Percentiles rank a stretch among this genome's conserved stretches.
These are phyloP conservation scores for Drosophila ezoana DNA, from an alignment of 2,888 invertebrate genomes.

Conservation along the genomic window DNA sequence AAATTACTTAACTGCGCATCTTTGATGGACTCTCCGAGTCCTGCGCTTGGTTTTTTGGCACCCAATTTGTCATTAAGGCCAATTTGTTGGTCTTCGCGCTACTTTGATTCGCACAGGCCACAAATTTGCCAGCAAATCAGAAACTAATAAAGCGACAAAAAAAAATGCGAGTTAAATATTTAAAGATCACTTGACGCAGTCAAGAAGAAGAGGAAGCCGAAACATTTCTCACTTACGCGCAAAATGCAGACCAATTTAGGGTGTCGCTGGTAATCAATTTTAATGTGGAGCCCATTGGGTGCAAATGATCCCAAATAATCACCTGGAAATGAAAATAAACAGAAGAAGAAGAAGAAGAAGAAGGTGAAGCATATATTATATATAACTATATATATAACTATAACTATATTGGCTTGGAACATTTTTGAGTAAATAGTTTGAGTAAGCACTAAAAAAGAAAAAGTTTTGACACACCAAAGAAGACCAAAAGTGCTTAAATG, in stretches of 20 bases:
- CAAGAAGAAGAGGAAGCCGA: not conserved
- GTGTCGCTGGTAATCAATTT: constrained; percentile 26
- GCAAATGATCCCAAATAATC: constrained; percentile 45
- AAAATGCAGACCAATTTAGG: constrained; percentile 31
- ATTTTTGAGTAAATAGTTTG: too few relatives aligned
- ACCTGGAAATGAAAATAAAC: not conserved
- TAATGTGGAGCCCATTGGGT: constrained; percentile 39
- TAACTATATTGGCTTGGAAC: too few relatives aligned
- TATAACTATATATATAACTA: too few relatives aligned
- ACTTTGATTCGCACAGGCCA: constrained; percentile 47
- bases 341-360: not conserved
- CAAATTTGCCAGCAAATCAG: constrained; percentile 9
- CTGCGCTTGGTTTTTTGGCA: constrained; percentile 59
- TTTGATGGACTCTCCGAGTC: constrained; percentile 25
- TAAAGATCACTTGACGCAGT: constrained; percentile 22
- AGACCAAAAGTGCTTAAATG: too few relatives aligned
- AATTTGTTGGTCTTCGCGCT: constrained; percentile 53
- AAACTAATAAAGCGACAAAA: constrained; percentile 5
- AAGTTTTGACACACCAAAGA: too few relatives aligned
- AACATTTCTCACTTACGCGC: constrained; percentile 2
- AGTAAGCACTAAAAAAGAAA: too few relatives aligned
- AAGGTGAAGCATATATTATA: too few relatives aligned
- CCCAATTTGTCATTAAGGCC: constrained; percentile 72
- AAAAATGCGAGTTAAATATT: constrained; percentile 19
- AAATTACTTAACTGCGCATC: constrained; percentile 54